Percentiles rank a stretch among this genome's conserved stretches.
These are phyloP conservation scores for Atrina japonica DNA, from an alignment of 2,888 invertebrate species.

Conservation along the genomic window DNA sequence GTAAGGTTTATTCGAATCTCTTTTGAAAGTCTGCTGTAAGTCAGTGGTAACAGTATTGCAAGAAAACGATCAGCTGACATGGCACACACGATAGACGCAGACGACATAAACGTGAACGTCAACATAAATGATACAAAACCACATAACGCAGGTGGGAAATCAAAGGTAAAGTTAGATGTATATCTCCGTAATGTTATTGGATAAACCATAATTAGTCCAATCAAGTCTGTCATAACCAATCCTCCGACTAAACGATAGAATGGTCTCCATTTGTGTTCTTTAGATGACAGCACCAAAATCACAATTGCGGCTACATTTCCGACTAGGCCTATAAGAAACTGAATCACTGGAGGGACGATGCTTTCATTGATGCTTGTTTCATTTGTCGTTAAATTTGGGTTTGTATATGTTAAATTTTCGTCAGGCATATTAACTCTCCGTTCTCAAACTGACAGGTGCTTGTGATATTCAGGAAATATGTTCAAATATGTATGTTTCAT, in stretches of 20 bases:
- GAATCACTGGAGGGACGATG: background rate
- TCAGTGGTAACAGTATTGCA: slow-evolving; percentile 13
- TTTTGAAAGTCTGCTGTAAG: background rate
- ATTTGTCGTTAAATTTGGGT: too few relatives aligned
- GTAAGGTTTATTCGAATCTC: background rate
- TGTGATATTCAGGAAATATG: too few relatives aligned
- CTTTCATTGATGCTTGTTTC: too few relatives aligned
- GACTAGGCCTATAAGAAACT: slow-evolving; percentile 10
- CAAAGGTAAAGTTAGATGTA: slow-evolving; percentile 7
- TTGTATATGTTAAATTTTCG: too few relatives aligned
- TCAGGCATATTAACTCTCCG: too few relatives aligned
- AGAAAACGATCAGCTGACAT: slow-evolving; percentile 25
- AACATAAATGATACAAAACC: slow-evolving; percentile 14
- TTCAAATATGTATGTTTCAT: too few relatives aligned
- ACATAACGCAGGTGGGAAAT: background rate
- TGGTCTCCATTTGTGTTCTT: slow-evolving; percentile 19
- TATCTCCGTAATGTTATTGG: slow-evolving; percentile 13
- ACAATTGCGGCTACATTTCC: slow-evolving; percentile 14
- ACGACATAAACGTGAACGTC: slow-evolving; percentile 9
- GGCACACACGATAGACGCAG: slow-evolving; percentile 10
- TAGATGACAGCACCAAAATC: slow-evolving; percentile 1
- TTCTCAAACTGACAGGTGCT: too few relatives aligned
- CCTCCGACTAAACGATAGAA: slow-evolving; percentile 17
- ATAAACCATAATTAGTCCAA: slow-evolving; percentile 12
- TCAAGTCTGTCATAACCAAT: slow-evolving; percentile 10